Evolutionary conservation across 2,113 vertebrate species (phyloP), one percentile per base, ranked within the genome.

Genomic region (Etia nguti): DNA sequence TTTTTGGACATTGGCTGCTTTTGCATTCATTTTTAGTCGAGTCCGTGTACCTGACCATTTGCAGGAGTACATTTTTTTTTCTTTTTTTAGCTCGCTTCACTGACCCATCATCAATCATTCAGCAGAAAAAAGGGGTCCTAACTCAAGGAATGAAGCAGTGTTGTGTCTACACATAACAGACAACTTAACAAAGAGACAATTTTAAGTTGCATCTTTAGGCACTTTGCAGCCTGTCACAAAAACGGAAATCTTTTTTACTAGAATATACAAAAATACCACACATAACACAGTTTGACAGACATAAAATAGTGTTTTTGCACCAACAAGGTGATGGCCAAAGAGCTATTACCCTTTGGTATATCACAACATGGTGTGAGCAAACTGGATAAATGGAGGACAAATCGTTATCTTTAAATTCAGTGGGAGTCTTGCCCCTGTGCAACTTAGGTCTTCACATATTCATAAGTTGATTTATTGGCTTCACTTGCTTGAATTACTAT

Each of bases 101-200:
- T 65, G 60, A 65, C 60, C 60, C n/a, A 65, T 65, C 43, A 18
- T 75, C 41, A 75, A 29, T 48, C 41, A 29, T 75, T 75, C 22
- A 46, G 2, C 41, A 46, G 41, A 26, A 73, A 73, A 75, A 29
- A 20, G 0, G 41, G 8, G 15, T 6, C 18, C 41, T 29, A 29
- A 2, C 9, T 75, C 22, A 48, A 48, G 22, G n/a, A 13, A 46
- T 18, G 41, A 46, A 48, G 13, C 38, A 73, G 41, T 73, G 41
- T 73, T 73, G 15, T 73, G 41, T 18, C 68, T 46, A 29, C 68
- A 46, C 68, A 46, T 46, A 46, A 65, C 31, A 73, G 15, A 46
- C 12, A 43, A 10, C 13, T 70, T 6, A 70, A 38, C 36, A 43
- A 24, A 70, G 24, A 43, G n/a, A 24, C 38, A 0, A 70, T 43